Conservation (phyloP, 2,797 vertebrate genomes). For the Peromyscus melanophrys region DNA sequence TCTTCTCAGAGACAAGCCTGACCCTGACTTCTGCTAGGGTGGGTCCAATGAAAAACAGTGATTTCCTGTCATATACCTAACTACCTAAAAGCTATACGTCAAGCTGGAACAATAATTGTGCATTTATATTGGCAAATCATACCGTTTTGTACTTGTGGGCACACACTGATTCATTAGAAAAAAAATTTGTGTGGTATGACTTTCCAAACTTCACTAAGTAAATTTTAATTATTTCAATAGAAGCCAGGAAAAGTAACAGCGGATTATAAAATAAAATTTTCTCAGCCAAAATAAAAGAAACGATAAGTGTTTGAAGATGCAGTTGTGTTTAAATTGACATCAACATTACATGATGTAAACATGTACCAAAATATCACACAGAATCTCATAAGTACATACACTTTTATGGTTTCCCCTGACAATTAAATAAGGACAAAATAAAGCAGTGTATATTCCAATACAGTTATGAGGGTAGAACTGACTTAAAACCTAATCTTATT, state of each 20-base stretch:
- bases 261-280: not conserved
- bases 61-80: not conserved
- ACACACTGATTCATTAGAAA: not conserved
- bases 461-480: not conserved
- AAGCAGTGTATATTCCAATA: not conserved
- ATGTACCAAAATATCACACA: not conserved
- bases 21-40: not conserved
- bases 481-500: not conserved
- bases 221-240: not conserved
- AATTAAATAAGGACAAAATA: not conserved
- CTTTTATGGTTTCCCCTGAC: not conserved
- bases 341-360: not conserved
- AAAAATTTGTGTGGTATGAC: not conserved
- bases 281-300: not conserved
- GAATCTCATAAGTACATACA: not conserved
- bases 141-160: not conserved
- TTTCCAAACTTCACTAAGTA: not conserved
- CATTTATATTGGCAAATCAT: not conserved
- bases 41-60: slow-evolving; percentile 21
- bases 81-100: slow-evolving; percentile 8
- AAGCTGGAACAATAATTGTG: not conserved
- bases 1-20: not conserved
- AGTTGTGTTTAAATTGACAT: not conserved
- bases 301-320: not conserved
- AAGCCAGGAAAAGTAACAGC: not conserved